Evolutionary conservation across 2,888 invertebrate genomes (phyloP).

Genomic region (Philaethria dido): DNA sequence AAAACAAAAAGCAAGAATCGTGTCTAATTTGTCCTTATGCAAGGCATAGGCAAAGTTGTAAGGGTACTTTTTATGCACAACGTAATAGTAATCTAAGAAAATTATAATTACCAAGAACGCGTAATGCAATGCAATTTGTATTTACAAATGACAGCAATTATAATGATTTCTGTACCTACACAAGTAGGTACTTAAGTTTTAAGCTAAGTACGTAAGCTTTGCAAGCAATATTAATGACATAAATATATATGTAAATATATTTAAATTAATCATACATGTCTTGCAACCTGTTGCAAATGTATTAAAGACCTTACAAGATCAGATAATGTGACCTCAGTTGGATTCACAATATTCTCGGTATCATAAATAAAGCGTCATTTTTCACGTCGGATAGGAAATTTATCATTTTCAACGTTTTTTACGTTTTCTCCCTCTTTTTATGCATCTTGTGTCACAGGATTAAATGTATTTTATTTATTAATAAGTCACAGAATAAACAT

Average conservation of each 20-base stretch:
- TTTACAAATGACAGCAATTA: neutral
- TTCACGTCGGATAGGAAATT: constrained; percentile 74
- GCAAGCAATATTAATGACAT: constrained; percentile 1
- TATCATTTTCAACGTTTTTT: constrained; percentile 79
- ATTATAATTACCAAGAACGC: neutral
- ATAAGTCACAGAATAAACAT: constrained; percentile 69
- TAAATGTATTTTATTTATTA: constrained; percentile 78
- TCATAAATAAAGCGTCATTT: constrained; percentile 80
- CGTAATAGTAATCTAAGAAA: neutral
- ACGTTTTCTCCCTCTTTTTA: constrained; percentile 67
- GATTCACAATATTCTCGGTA: constrained; percentile 58
- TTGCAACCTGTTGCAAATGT: constrained; percentile 31
- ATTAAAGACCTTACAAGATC: constrained; percentile 64
- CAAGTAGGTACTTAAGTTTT: too few species aligned
- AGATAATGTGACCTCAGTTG: constrained; percentile 61
- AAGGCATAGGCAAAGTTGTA: neutral
- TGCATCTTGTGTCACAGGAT: constrained; percentile 82
- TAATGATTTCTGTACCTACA: neutral
- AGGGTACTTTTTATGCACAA: neutral
- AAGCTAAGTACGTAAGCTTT: too few species aligned
- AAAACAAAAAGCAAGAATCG: too few species aligned
- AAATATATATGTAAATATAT: constrained; percentile 24
- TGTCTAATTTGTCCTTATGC: too few species aligned
- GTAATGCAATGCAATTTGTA: neutral
- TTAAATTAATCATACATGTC: constrained; percentile 13